Percentiles rank a stretch among this genome's conserved stretches.
Conservation (phyloP, 1,140 invertebrate species). For the Lasioglossum baleicum region DNA sequence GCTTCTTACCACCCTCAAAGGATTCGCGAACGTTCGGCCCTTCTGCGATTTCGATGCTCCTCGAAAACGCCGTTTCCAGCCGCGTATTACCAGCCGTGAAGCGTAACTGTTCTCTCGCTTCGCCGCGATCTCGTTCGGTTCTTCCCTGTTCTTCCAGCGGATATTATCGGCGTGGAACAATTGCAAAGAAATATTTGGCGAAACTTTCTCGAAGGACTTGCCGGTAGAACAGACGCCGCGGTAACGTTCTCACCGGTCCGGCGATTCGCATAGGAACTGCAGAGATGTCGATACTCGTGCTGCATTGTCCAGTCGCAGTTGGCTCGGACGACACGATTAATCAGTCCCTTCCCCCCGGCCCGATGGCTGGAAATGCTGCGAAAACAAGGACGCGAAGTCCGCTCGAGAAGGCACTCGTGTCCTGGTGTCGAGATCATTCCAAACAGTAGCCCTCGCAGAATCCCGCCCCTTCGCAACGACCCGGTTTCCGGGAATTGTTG, state of each 20-base stretch:
- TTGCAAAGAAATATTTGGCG: too few species aligned
- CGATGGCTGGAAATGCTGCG: constrained; percentile 55
- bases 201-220: too few species aligned
- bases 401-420: constrained; percentile 54
- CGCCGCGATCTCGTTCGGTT: too few species aligned
- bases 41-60: constrained; percentile 49
- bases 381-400: constrained; percentile 60
- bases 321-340: constrained; percentile 50
- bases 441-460: constrained; percentile 58
- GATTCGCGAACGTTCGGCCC: constrained; percentile 49
- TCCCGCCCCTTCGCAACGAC: constrained; percentile 54
- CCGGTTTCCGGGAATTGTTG: constrained; percentile 63
- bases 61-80: not conserved
- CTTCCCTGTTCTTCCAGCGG: too few species aligned
- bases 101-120: too few species aligned
- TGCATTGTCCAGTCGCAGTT: constrained; percentile 31
- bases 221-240: too few species aligned
- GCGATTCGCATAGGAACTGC: not conserved
- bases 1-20: constrained; percentile 59
- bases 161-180: too few species aligned
- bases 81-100: not conserved
- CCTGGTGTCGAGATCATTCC: constrained; percentile 65
- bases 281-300: constrained; percentile 38
- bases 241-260: too few species aligned
- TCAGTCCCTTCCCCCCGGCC: constrained; percentile 44